A percentile compares a stretch with the other conserved stretches of the same genome.
phyloP scores from a whole-genome alignment of 2,113 vertebrate genomes.

The Pangasianodon hypophthalmus region DNA sequence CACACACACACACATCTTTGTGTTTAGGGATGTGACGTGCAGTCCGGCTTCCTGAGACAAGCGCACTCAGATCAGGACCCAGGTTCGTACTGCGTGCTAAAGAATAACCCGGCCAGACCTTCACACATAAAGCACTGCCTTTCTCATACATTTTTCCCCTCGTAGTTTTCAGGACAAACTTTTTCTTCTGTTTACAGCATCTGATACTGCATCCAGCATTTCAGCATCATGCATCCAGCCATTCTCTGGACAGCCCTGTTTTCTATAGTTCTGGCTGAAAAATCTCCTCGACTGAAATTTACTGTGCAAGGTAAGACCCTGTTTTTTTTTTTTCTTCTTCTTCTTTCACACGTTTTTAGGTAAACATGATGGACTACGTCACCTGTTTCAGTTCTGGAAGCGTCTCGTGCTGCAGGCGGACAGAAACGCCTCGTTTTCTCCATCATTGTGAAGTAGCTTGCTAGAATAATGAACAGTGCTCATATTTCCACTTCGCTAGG shows the following conservation, averaged over 20 bases:
- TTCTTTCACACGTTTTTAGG: neutral
- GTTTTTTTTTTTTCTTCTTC: neutral
- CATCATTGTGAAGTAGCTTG: neutral
- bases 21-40: constrained; percentile 39
- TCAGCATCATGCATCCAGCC: constrained; percentile 67
- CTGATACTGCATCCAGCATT: neutral
- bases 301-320: constrained; percentile 72
- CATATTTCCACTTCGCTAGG: neutral
- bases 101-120: constrained; percentile 3
- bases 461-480: neutral
- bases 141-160: neutral
- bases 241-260: constrained; percentile 61
- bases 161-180: neutral
- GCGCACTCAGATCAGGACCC: constrained; percentile 32
- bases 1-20: neutral
- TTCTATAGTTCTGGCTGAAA: constrained; percentile 63
- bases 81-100: constrained; percentile 26
- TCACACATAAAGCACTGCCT: neutral
- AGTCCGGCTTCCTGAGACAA: constrained; percentile 48
- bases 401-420: constrained; percentile 1
- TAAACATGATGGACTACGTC: neutral
- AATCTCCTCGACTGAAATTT: constrained; percentile 78
- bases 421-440: neutral
- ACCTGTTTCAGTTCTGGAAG: neutral
- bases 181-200: neutral